These are phyloP conservation scores for Cheirogaleus medius DNA, from an alignment of 2,113 vertebrate genomes.

Conservation along the genomic window DNA sequence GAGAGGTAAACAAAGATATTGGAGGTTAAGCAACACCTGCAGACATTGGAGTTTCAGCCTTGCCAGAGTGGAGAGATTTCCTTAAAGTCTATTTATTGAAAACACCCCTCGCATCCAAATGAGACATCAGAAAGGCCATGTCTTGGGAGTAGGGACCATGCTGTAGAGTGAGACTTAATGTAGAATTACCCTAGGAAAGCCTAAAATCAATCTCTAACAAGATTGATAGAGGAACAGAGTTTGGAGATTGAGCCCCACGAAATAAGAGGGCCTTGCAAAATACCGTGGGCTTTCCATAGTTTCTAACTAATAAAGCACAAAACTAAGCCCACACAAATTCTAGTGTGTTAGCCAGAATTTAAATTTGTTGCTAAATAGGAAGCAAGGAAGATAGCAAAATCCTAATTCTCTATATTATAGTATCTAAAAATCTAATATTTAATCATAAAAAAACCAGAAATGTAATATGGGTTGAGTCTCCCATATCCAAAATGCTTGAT, in stretches of 20 bases:
- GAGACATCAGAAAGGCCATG: not conserved
- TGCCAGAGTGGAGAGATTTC: not conserved
- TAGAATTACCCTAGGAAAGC: not conserved
- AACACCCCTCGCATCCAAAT: not conserved
- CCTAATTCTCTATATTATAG: not conserved
- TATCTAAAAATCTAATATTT: not conserved
- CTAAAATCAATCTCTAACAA: not conserved
- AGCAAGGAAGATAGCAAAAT: not conserved
- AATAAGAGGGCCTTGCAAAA: not conserved
- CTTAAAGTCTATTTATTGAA: not conserved
- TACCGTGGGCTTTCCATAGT: not conserved
- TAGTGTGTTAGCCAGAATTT: not conserved
- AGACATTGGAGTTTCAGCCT: not conserved
- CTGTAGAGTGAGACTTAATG: not conserved
- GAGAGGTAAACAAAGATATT: not conserved
- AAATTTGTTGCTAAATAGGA: not conserved
- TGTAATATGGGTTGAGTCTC: not conserved
- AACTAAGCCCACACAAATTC: conserved; percentile 1
- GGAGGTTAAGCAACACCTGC: not conserved
- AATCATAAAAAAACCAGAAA: not conserved
- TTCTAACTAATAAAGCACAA: not conserved
- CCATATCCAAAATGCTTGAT: not conserved
- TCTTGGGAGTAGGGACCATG: not conserved
- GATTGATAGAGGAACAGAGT: not conserved
- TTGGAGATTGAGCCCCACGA: not conserved